These are phyloP conservation scores for Neelides sp. DNA, from an alignment of 1,140 invertebrate genomes.

Conservation along the genomic window DNA sequence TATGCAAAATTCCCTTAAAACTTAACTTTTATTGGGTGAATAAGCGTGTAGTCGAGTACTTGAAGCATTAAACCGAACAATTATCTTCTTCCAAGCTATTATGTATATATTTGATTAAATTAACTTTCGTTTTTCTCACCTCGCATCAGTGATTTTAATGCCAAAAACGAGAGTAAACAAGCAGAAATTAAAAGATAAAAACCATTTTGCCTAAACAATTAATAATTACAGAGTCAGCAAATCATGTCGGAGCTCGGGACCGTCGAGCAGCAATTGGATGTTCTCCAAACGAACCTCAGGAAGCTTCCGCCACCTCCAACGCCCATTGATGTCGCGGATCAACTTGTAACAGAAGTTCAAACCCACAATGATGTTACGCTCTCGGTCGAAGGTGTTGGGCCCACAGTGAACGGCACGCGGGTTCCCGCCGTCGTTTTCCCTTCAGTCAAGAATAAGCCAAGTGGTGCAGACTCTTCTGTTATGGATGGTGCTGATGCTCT, in stretches of 20 bases:
- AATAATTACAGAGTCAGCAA: slow-evolving; percentile 45
- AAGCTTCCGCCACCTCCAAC: slow-evolving; percentile 31
- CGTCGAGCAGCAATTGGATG: slow-evolving; percentile 59
- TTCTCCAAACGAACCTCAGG: slow-evolving; percentile 22
- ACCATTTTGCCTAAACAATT: not conserved
- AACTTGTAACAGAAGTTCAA: slow-evolving; percentile 26
- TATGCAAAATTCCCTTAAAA: too few relatives aligned
- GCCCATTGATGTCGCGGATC: slow-evolving; percentile 28
- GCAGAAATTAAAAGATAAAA: too few relatives aligned
- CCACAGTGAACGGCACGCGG: slow-evolving; percentile 39
- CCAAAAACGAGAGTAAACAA: too few relatives aligned
- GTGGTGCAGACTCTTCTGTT: slow-evolving; percentile 58
- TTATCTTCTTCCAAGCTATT: too few relatives aligned
- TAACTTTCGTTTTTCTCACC: too few relatives aligned
- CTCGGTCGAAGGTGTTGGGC: slow-evolving; percentile 16
- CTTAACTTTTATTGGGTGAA: too few relatives aligned
- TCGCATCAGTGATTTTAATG: too few relatives aligned
- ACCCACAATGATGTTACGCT: slow-evolving; percentile 29
- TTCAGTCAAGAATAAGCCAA: slow-evolving; percentile 76
- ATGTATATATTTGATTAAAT: too few relatives aligned
- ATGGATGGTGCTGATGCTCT: slow-evolving; percentile 29
- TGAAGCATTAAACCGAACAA: too few relatives aligned
- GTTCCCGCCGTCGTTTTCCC: slow-evolving; percentile 61
- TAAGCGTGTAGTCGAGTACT: too few relatives aligned
- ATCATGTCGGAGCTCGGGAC: slow-evolving; percentile 76